Base-by-base conservation (phyloP, 53 echinoderm and acorn worm species). In the Paracentrotus lividus region DNA sequence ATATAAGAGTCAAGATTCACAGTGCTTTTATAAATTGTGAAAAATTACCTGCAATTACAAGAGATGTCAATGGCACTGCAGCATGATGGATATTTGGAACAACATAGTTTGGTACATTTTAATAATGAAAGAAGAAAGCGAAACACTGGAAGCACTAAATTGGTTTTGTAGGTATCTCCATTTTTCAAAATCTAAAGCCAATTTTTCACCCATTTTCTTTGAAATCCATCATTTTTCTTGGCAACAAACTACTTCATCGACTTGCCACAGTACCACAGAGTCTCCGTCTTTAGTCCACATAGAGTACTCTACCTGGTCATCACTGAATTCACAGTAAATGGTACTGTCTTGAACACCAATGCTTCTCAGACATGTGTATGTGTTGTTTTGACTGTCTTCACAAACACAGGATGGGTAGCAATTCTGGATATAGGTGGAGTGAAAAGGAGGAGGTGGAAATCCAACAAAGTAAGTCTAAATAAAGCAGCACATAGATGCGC, bases 371-470 rank as follows among this genome's bases (percentile, higher is more conserved):
- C 99, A 99, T 85, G 97, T 36, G 68, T 97, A 99, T 0, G 99
- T 96, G 93, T 99, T 97, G 96, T 99, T 99, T 47, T 34, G 92
- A 76, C 97, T 95, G 72, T 99, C 99, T 61, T 99, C 99, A 93
- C 99, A 99, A 32, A 97, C 95, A 94, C 99, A 99, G 2, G 92
- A 92, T 55, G 75, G 72, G 7, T 69, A 9, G 90, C 90, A 90
- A 42, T 72, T 90, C 90, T 90, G 75, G 16, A 90, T 32, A 32
- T 45, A 56, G 86, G 20, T 53, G 47, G 47, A 47, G 24, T 72
- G 38, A 72, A 85, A 51, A 5, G 45, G 56, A 36, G 56, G 21
- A 36, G 21, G 18, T 10, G 86, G 34, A 56, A 38, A 56, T 54
- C 33, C 34, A 43, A 34, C 23, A 33, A 29, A 29, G 10, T 9